Conservation (phyloP, 2,113 vertebrate genomes). For the Chaetodon trifascialis region DNA sequence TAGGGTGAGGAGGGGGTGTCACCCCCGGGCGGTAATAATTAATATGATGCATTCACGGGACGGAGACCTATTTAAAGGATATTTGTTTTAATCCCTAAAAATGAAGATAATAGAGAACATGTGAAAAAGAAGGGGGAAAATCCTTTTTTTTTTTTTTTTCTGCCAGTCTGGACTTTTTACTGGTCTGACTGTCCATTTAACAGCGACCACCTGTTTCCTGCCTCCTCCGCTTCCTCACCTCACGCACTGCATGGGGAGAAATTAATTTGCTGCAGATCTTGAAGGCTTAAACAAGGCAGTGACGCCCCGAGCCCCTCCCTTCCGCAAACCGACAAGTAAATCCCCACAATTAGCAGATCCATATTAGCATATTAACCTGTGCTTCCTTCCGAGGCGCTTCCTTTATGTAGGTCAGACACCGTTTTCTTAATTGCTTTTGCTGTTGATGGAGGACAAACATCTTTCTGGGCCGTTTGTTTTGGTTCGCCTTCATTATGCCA, state of each 20-base stretch:
- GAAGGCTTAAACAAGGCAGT: slow-evolving; percentile 71
- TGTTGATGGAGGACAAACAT: slow-evolving; percentile 75
- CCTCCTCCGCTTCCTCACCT: slow-evolving; percentile 72
- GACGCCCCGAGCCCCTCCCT: slow-evolving; percentile 58
- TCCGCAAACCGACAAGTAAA: slow-evolving; percentile 76
- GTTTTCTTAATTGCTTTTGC: slow-evolving; percentile 82
- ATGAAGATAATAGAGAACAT: background rate
- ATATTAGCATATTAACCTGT: slow-evolving; percentile 87
- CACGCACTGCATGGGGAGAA: slow-evolving; percentile 71
- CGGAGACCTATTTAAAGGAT: slow-evolving; percentile 19
- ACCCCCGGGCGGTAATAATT: slow-evolving; percentile 64
- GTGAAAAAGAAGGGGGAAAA: background rate
- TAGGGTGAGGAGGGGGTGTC: slow-evolving; percentile 13
- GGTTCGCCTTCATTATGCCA: slow-evolving; percentile 62
- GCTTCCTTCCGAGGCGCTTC: slow-evolving; percentile 74
- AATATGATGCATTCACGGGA: slow-evolving; percentile 54
- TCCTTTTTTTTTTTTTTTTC: background rate
- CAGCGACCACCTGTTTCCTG: slow-evolving; percentile 81
- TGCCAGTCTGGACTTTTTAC: background rate
- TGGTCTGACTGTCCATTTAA: slow-evolving; percentile 37
- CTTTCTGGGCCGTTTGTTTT: slow-evolving; percentile 68
- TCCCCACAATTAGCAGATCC: slow-evolving; percentile 83
- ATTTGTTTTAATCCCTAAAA: slow-evolving; percentile 25
- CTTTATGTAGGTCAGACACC: slow-evolving; percentile 85
- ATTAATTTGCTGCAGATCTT: slow-evolving; percentile 84